Conservation (phyloP, 2,888 invertebrate genomes). For the Volucella inanis region DNA sequence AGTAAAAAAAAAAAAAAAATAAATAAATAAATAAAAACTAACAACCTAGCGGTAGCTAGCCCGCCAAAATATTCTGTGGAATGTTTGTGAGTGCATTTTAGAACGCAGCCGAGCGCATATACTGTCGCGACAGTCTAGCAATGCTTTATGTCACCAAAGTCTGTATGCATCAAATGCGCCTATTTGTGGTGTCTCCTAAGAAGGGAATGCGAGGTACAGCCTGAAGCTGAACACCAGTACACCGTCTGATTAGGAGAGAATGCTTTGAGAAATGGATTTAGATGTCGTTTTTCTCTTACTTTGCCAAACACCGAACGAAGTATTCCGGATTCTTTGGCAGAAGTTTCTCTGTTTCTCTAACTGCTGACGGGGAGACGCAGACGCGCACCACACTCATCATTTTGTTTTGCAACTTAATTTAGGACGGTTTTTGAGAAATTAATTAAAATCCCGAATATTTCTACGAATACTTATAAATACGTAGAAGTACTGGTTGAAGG, state of each 20-base stretch:
- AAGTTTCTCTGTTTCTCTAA: not conserved
- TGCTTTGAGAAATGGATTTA: slow-evolving; percentile 69
- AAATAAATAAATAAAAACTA: not conserved
- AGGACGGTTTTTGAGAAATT: slow-evolving; percentile 17
- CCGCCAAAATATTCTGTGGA: slow-evolving; percentile 68
- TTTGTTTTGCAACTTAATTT: slow-evolving; percentile 25
- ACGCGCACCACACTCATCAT: not conserved
- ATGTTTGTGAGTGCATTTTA: slow-evolving; percentile 64
- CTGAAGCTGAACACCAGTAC: slow-evolving; percentile 25
- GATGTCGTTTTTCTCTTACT: slow-evolving; percentile 23
- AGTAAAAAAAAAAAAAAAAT: slow-evolving; percentile 3
- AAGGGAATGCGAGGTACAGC: not conserved
- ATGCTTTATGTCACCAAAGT: slow-evolving; percentile 64
- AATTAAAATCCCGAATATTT: not conserved
- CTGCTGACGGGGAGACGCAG: not conserved
- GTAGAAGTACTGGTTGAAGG: too few relatives aligned
- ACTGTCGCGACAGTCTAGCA: slow-evolving; percentile 74
- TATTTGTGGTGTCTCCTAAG: slow-evolving; percentile 45
- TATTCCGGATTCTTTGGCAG: slow-evolving; percentile 70
- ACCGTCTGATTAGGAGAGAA: slow-evolving; percentile 58
- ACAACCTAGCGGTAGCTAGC: slow-evolving; percentile 34
- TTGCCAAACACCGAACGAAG: slow-evolving; percentile 41
- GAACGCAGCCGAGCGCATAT: slow-evolving; percentile 70
- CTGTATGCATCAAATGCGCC: slow-evolving; percentile 59
- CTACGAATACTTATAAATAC: too few relatives aligned